These are phyloP conservation scores for Netelia fuscicornis DNA, from an alignment of 2,888 invertebrate species.

Conservation along the genomic window DNA sequence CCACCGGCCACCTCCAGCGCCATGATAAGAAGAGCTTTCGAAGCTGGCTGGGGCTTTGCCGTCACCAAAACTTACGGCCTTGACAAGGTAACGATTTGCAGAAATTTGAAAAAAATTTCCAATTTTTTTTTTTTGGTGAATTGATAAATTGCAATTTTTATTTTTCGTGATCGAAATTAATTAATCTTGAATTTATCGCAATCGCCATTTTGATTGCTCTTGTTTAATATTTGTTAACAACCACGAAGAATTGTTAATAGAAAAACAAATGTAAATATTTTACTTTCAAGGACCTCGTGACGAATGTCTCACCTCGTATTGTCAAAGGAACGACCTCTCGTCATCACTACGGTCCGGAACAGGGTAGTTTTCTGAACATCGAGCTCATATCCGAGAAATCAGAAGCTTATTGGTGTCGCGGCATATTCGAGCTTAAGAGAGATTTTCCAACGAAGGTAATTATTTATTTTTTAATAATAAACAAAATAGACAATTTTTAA, in stretches of 20 bases:
- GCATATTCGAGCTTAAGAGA: conserved; percentile 93
- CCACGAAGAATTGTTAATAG: background rate
- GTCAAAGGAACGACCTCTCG: conserved; percentile 97
- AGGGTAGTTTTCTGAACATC: conserved; percentile 98
- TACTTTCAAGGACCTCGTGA: conserved; percentile 92
- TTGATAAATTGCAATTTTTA: background rate
- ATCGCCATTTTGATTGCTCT: background rate
- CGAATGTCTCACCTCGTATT: conserved; percentile 98
- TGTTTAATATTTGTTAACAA: background rate
- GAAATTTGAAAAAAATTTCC: background rate
- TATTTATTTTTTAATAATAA: no score
- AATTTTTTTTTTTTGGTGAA: background rate
- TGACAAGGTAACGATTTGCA: conserved; percentile 91
- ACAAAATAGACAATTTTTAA: background rate
- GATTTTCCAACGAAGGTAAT: conserved; percentile 96
- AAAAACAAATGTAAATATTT: conserved; percentile 26
- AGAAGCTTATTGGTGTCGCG: conserved; percentile 96
- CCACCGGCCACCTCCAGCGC: conserved; percentile 97
- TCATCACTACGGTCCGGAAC: conserved; percentile 97
- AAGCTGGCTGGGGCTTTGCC: conserved; percentile 99
- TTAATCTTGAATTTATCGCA: background rate
- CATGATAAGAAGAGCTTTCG: conserved; percentile 98
- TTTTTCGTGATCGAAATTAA: background rate
- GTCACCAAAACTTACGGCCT: conserved; percentile 98
- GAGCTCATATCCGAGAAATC: conserved; percentile 99